Evolutionary conservation across 2,888 invertebrate species (phyloP), one percentile per base, ranked within the genome.

Genomic region (Rhaphigaster nebulosa): DNA sequence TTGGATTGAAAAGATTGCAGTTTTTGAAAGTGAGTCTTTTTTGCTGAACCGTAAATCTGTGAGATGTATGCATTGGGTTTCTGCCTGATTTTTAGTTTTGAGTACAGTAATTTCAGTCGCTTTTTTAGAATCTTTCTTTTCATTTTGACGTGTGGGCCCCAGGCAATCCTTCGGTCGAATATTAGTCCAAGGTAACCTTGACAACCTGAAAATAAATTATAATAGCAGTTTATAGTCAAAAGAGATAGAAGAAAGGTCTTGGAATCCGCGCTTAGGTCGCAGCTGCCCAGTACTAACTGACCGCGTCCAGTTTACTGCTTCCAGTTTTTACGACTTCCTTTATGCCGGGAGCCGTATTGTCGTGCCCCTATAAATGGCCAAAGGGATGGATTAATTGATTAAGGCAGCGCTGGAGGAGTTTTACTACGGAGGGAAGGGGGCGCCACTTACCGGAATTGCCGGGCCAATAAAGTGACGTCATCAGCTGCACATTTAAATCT

Each of bases 361-460:
- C 41, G 41, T 56, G 38, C n/a, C 56, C 88, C 88, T 88, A 88
- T 88, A 88, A 88, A 88, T 88, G 88, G 34, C 29, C 54, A 56
- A 88, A 60, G 41, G 65, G 60, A 65, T 88, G 88, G 88, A 88
- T 88, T 88, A 88, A 88, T 88, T 88, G 88, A 88, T 88, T 88
- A 88, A 88, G 88, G 34, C 41, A 38, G 60, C 45, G 60, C 56
- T 54, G 41, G 60, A 60, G 88, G 56, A 88, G 88, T 56, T 88
- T 88, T 88, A 88, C 41, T 60, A 56, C 88, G 20, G 60, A 41
- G 54, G 56, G 60, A 41, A 38, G 56, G 88, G 88, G 56, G 41
- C 41, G 88, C 65, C 88, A 60, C 88, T 88, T 88, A 88, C 41
- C 60, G 34, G 41, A 60, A 88, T 88, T 88, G 60, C 88, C 34